A percentile compares a stretch with the other conserved stretches of the same genome.
These are phyloP conservation scores for Eleutherodactylus coqui DNA, from an alignment of 2,797 vertebrate species.

Conservation along the genomic window DNA sequence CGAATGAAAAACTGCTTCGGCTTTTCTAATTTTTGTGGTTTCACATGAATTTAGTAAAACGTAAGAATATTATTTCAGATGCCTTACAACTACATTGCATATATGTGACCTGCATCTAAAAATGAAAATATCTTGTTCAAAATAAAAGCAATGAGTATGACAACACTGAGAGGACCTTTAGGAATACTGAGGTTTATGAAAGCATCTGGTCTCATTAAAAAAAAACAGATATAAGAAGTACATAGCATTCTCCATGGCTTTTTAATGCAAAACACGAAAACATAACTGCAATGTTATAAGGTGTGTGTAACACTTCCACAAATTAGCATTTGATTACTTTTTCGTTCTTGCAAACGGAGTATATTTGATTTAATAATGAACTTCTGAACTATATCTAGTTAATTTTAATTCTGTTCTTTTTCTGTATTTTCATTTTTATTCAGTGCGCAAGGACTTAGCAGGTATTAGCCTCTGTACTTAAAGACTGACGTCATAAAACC, in stretches of 20 bases:
- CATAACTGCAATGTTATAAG: not conserved
- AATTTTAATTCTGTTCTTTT: not conserved
- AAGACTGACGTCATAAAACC: constrained; percentile 29
- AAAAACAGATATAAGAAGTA: not conserved
- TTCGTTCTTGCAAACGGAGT: not conserved
- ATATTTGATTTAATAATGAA: not conserved
- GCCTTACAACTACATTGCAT: not conserved
- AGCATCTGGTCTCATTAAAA: constrained; percentile 28
- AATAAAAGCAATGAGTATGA: not conserved
- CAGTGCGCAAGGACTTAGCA: constrained; percentile 21
- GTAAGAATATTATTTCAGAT: not conserved
- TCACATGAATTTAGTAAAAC: constrained; percentile 15
- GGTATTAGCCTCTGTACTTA: constrained; percentile 28
- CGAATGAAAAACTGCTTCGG: not conserved
- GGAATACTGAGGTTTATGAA: constrained; percentile 30
- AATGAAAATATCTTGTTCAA: constrained; percentile 19
- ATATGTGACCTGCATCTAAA: constrained; percentile 37
- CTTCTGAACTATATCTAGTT: constrained; percentile 24
- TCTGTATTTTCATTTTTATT: constrained; percentile 3
- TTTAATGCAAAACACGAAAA: not conserved
- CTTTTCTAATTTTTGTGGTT: constrained; percentile 13
- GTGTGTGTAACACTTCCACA: not conserved
- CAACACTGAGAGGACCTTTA: not conserved
- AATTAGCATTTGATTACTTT: constrained; percentile 13
- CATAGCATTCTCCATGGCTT: not conserved